Percentiles rank a stretch among this genome's conserved stretches.
Evolutionary conservation across 2,888 invertebrate species (phyloP).

Genomic region (Sipha maydis): DNA sequence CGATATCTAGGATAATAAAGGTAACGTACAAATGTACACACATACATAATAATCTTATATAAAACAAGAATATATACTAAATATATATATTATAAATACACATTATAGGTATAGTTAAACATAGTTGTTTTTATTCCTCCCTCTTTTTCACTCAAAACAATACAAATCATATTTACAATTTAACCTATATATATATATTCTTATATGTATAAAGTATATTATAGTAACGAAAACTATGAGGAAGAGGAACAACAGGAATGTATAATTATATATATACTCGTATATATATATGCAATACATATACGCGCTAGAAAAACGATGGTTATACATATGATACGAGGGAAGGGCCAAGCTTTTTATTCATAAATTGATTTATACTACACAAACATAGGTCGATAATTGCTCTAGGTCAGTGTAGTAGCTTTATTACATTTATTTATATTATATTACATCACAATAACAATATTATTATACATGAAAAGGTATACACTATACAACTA

Average conservation of each 20-base stretch:
- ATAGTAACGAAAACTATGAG: conserved; percentile 13
- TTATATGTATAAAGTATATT: neutral
- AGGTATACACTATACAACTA: neutral
- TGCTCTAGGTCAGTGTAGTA: neutral
- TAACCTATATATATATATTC: neutral
- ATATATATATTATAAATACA: neutral
- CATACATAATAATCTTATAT: neutral
- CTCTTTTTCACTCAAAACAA: neutral
- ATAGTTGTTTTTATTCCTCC: neutral
- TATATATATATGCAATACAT: neutral
- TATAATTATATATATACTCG: too few species aligned
- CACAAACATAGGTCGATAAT: neutral
- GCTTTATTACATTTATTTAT: neutral
- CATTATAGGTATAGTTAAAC: neutral
- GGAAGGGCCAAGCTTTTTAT: neutral
- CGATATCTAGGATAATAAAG: conserved; percentile 40
- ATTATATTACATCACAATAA: neutral
- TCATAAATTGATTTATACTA: neutral
- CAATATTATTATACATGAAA: neutral
- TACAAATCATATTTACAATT: conserved; percentile 23
- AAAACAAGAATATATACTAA: conserved; percentile 41
- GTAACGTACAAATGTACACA: conserved; percentile 44
- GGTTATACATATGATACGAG: neutral
- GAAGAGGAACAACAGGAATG: conserved; percentile 3
- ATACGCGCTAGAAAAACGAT: neutral